phyloP scores from a whole-genome alignment of 2,797 vertebrate species.

The Hydrocynus forskahlii region DNA sequence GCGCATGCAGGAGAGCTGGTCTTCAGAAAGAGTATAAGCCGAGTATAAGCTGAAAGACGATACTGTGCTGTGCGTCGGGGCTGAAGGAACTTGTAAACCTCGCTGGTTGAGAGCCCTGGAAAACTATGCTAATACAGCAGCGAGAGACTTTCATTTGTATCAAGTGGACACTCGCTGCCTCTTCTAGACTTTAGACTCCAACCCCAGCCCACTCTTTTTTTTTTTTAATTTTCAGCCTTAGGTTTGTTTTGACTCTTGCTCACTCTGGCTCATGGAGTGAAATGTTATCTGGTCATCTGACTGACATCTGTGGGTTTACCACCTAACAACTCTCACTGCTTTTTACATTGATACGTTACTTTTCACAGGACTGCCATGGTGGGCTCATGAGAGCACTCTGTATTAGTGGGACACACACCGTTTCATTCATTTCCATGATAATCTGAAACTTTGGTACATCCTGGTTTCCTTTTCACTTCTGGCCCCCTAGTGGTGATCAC shows the following conservation, averaged over 20 bases:
- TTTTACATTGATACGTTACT: slow-evolving; percentile 1
- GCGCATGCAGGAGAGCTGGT: slow-evolving; percentile 61
- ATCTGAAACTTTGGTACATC: slow-evolving; percentile 54
- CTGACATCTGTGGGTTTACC: slow-evolving; percentile 10
- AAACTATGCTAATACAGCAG: slow-evolving; percentile 40
- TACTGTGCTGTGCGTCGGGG: slow-evolving; percentile 36
- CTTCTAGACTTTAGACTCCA: neutral
- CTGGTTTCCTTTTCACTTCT: slow-evolving; percentile 20
- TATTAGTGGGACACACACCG: slow-evolving; percentile 2
- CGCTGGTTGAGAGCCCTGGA: slow-evolving; percentile 34
- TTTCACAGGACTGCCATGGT: slow-evolving; percentile 41
- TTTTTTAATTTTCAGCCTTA: slow-evolving; percentile 15
- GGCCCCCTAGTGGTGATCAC: slow-evolving; percentile 21
- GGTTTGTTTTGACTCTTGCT: slow-evolving; percentile 3
- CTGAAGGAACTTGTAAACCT: slow-evolving; percentile 35
- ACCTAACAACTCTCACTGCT: slow-evolving; percentile 25
- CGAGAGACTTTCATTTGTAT: slow-evolving; percentile 49
- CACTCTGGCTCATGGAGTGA: neutral
- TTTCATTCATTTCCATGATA: slow-evolving; percentile 43
- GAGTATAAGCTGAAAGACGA: slow-evolving; percentile 73
- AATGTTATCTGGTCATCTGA: slow-evolving; percentile 23
- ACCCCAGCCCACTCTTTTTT: neutral
- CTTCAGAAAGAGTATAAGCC: slow-evolving; percentile 55
- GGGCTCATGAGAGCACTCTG: slow-evolving; percentile 7
- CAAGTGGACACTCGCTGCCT: slow-evolving; percentile 48